Conservation (phyloP, 1,140 invertebrate genomes). For the Cotesia glomerata region DNA sequence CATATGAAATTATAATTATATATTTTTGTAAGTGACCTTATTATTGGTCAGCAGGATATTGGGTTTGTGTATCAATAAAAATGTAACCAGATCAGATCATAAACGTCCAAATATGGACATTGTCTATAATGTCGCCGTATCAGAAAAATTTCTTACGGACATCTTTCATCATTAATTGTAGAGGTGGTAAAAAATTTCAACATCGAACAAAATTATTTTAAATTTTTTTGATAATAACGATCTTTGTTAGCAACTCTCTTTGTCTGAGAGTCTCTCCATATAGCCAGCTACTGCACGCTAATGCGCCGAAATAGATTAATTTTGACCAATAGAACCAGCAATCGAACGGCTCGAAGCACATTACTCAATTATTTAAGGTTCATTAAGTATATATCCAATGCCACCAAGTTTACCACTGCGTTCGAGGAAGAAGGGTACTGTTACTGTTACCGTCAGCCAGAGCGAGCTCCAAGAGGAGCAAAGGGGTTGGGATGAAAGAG, state of each 20-base stretch:
- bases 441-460: constrained; percentile 17
- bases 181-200: too few relatives aligned
- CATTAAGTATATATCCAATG: constrained; percentile 66
- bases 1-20: too few relatives aligned
- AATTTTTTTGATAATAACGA: not conserved
- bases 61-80: too few relatives aligned
- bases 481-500: constrained; percentile 6
- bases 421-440: constrained; percentile 22
- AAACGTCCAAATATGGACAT: too few relatives aligned
- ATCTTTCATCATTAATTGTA: too few relatives aligned
- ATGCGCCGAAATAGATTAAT: constrained; percentile 65
- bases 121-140: too few relatives aligned
- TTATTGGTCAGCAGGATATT: too few relatives aligned
- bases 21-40: too few relatives aligned
- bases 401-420: constrained; percentile 52
- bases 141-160: too few relatives aligned
- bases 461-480: constrained; percentile 19
- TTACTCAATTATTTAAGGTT: constrained; percentile 66
- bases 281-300: constrained; percentile 58
- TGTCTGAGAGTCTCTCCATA: constrained; percentile 37
- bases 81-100: too few relatives aligned
- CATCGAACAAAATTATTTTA: too few relatives aligned
- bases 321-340: constrained; percentile 62
- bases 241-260: constrained; percentile 22
- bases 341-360: constrained; percentile 63